Percentiles rank a stretch among this genome's conserved stretches.
phyloP scores from a whole-genome alignment of 2,113 vertebrate genomes.

The Madoqua kirkii region DNA sequence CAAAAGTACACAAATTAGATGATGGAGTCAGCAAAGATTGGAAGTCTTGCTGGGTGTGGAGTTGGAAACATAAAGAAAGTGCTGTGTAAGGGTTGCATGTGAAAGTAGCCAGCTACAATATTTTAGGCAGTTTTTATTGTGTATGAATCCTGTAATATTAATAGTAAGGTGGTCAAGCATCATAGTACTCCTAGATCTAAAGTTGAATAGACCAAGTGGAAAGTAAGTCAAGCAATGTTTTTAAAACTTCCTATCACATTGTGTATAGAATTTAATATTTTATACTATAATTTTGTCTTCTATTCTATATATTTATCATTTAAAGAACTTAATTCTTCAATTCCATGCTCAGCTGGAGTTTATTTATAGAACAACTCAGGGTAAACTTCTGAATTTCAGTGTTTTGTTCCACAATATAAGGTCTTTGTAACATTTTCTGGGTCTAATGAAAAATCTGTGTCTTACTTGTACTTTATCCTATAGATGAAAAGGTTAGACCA shows the following conservation, averaged over 20 bases:
- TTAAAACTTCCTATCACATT: not conserved
- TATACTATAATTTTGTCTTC: not conserved
- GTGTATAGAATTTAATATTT: not conserved
- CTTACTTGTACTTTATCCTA: not conserved
- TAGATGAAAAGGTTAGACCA: constrained; percentile 8
- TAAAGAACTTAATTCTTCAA: not conserved
- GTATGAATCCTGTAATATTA: not conserved
- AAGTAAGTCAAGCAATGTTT: not conserved
- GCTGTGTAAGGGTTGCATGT: not conserved
- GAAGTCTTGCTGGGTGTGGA: not conserved
- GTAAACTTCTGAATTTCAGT: not conserved
- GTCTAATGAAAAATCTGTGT: not conserved
- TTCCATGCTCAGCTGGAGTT: not conserved
- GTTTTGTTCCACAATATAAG: not conserved
- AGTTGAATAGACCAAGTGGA: not conserved
- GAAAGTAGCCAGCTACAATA: not conserved
- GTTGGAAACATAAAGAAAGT: not conserved
- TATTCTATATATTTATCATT: not conserved
- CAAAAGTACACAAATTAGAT: not conserved
- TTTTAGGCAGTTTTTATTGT: not conserved
- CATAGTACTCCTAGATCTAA: not conserved
- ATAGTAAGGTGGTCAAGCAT: not conserved
- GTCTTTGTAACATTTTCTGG: not conserved
- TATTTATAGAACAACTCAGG: not conserved
- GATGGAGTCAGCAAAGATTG: not conserved